Percentiles rank a stretch among this genome's conserved stretches.
These are phyloP conservation scores for Meteorus cinctellus DNA, from an alignment of 2,888 invertebrate species.

Conservation along the genomic window DNA sequence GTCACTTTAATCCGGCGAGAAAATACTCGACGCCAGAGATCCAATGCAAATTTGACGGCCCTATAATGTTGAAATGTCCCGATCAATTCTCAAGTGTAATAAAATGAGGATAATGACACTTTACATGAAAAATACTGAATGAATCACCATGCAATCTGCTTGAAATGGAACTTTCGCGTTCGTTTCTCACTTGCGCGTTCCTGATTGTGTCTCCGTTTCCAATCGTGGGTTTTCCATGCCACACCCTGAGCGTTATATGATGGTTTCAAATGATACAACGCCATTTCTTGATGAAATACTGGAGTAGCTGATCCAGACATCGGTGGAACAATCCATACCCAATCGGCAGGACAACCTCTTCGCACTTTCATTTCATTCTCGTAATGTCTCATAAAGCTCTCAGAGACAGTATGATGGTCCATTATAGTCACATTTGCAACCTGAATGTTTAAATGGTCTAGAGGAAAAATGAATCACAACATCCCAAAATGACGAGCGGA, in stretches of 20 bases:
- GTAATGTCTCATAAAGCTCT: conserved; percentile 96
- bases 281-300: conserved; percentile 91
- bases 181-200: conserved; percentile 82
- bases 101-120: background rate
- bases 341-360: conserved; percentile 90
- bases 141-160: conserved; percentile 90
- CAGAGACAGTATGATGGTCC: conserved; percentile 96
- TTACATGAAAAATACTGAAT: background rate
- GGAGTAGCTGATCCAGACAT: conserved; percentile 86
- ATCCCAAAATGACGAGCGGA: background rate
- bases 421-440: conserved; percentile 92
- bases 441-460: conserved; percentile 72
- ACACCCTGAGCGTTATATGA: conserved; percentile 95
- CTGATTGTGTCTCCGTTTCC: conserved; percentile 86
- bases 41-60: conserved; percentile 97
- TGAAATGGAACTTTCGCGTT: conserved; percentile 94
- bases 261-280: conserved; percentile 89
- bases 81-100: background rate
- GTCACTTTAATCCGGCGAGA: conserved; percentile 96
- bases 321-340: conserved; percentile 88
- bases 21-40: conserved; percentile 93
- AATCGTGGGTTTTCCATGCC: conserved; percentile 94
- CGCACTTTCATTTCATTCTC: conserved; percentile 91
- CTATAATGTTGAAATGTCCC: conserved; percentile 73
- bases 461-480: background rate